phyloP scores from a whole-genome alignment of 2,888 invertebrate genomes.

The Tethea ocularis region DNA sequence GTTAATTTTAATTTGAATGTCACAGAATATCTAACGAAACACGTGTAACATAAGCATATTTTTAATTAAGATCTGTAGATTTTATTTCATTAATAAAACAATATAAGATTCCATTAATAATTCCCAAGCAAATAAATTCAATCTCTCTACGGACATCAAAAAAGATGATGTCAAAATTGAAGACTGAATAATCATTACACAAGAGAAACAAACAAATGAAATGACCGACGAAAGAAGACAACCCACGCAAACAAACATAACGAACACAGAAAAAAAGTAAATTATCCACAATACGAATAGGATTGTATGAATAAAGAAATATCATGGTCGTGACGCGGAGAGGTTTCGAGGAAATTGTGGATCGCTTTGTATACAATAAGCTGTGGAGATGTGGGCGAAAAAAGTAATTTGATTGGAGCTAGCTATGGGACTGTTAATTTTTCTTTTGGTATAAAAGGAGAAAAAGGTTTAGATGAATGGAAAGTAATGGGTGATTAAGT shows the following conservation, averaged over 20 bases:
- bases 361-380: conserved; percentile 6
- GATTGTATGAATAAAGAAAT: conserved; percentile 14
- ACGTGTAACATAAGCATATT: too few species aligned
- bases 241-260: background rate
- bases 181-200: background rate
- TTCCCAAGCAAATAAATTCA: too few species aligned
- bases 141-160: background rate
- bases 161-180: background rate
- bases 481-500: background rate
- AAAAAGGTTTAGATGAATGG: background rate
- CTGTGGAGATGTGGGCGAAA: background rate
- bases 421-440: conserved; percentile 6
- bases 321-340: conserved; percentile 13
- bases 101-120: too few species aligned
- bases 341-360: conserved; percentile 11
- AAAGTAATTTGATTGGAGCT: conserved; percentile 4
- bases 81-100: too few species aligned
- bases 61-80: too few species aligned
- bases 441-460: background rate
- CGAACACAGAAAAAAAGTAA: conserved; percentile 9
- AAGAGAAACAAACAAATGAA: background rate
- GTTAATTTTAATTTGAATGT: too few species aligned
- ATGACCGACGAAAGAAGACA: conserved; percentile 5
- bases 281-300: conserved; percentile 11
- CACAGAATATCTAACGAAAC: too few species aligned